These are phyloP conservation scores for Rotaria macrura DNA, from an alignment of 2,888 invertebrate species.

Conservation along the genomic window DNA sequence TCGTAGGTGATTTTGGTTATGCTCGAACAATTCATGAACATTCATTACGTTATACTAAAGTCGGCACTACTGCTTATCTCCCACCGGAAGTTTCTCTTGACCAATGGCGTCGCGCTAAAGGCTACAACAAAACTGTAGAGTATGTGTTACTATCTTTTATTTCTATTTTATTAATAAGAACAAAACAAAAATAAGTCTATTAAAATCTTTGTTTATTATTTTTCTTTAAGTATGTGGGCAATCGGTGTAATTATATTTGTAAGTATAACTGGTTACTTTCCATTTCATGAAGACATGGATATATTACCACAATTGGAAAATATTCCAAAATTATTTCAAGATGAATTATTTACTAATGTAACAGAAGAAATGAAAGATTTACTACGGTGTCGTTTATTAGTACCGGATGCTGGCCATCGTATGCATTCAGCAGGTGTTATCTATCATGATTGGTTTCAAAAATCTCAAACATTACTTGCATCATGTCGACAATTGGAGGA, in stretches of 20 bases:
- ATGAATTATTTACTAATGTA: neutral
- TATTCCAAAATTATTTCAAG: slow-evolving; percentile 16
- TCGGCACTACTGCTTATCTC: neutral
- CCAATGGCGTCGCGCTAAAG: neutral
- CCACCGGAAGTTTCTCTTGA: neutral
- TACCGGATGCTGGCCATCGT: slow-evolving; percentile 6
- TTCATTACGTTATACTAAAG: slow-evolving; percentile 17
- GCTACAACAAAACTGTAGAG: slow-evolving; percentile 5
- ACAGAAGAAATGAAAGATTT: neutral
- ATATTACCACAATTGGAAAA: neutral
- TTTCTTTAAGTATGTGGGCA: neutral
- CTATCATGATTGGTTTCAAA: slow-evolving; percentile 22
- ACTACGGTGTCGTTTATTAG: slow-evolving; percentile 2
- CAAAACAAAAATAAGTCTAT: neutral
- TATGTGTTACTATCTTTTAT: neutral
- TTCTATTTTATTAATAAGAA: too few relatives aligned
- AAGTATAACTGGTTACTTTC: slow-evolving; percentile 15
- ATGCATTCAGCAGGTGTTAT: slow-evolving; percentile 10
- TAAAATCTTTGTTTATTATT: neutral
- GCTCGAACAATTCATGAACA: slow-evolving; percentile 21
- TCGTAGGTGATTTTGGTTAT: slow-evolving; percentile 11
- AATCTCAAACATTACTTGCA: neutral
- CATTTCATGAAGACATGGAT: slow-evolving; percentile 11
- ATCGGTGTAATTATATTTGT: slow-evolving; percentile 20
- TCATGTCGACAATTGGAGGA: neutral